Evolutionary conservation across 1,140 invertebrate genomes (phyloP), one percentile per base, ranked within the genome.

Genomic region (Habropoda laboriosa): DNA sequence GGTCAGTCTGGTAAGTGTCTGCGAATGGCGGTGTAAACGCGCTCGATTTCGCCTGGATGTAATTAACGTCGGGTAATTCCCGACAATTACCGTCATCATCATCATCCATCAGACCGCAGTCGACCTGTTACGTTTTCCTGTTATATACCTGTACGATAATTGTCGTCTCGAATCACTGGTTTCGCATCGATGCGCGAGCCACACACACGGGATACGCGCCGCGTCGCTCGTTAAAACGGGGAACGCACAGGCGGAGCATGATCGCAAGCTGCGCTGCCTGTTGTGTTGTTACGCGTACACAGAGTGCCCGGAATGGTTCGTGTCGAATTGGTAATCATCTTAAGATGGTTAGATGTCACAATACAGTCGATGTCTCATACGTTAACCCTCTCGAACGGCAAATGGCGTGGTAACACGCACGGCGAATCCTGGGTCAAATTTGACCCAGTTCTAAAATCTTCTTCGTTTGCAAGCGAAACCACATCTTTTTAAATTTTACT

Each of bases 101-200:
- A 77, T 86, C 84, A 84, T 81, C 80, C 84, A 78, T 86, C 83
- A 70, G 80, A 75, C 79, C 75, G 80, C 83, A 73, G 85, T 76
- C 83, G 83, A 85, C 83, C 84, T 86, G 84, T 86, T 86, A 86
- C 84, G 84, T 85, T 86, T 86, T 86, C 83, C 84, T 85, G 83
- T 85, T 85, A 85, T 85, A 85, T 83, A 84, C 83, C 83, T 85
- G 82, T 68, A 85, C 82, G 82, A 85, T 85, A 85, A 85, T 85
- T 68, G 83, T 76, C 83, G 82, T 84, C 83, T 79, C 77, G 68
- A 79, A 79, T 79, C 77, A 64, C 45, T 55, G 70, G 68, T 73
- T 49, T 79, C 77, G 77, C 77, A 55, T 79, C 68, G 77, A 73
- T 73, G 74, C 47, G 32, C 66, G n/a, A 32, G n/a, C 47, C 35